Base-by-base conservation (phyloP, 2,888 invertebrate genomes). In the Unio delphinus region DNA sequence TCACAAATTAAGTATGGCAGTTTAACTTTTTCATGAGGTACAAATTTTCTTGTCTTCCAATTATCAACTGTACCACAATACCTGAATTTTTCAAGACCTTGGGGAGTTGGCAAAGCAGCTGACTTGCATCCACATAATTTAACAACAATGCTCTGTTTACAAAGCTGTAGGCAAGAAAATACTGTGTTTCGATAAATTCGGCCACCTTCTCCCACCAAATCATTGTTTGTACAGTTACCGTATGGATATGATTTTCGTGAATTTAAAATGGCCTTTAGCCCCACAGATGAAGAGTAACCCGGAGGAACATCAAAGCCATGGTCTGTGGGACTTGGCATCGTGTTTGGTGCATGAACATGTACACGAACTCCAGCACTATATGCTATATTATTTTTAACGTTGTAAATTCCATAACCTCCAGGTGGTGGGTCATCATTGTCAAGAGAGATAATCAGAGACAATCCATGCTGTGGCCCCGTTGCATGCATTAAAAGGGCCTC, bases 291-390 rank as follows among this genome's bases (percentile, higher is more conserved):
- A 0, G 88, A 87, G 67, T 83, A 87, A 7, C 88, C 88, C 6
- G 88, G 88, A 1, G 87, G 86, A 58, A 88, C 81, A 67, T 88
- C 88, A 72, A 87, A 84, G 11, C 88, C 88, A 63, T 84, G 84
- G 63, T 87, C 86, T n/a, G 86, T 83, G 0, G 87, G 87, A 61
- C 84, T 86, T 1, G 88, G 88, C 81, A 85, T 84, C 3, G 87
- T 87, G 70, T 87, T 83, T 45, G 88, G 86, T 8, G 86, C 84
- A 74, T 88, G 88, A 11, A 87, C 83, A 54, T 86, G 85, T 11
- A 87, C 85, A n/a, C 88, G 74, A 20, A 86, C 82, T 0, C 88
- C 88, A 4, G 86, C 87, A 66, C 86, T 84, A 69, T 86, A 84
- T 18, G 81, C 83, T 54, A 87, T 83, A 67, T 87, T 87, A 62